Conservation (phyloP, 2,797 vertebrate species). For the Poecilia wingei region DNA sequence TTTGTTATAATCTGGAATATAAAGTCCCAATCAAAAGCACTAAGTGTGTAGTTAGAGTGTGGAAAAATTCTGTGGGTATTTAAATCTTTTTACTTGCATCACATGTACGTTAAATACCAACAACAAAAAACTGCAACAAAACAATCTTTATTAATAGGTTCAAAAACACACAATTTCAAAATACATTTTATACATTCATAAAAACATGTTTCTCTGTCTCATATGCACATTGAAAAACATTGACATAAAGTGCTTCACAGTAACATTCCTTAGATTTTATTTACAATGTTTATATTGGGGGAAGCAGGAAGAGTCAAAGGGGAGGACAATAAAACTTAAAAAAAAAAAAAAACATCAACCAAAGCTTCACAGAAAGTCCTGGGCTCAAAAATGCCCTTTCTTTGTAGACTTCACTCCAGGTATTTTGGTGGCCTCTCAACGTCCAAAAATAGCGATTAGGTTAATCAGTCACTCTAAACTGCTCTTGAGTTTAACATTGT, state of each 20-base stretch:
- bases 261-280: neutral
- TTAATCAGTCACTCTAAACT: neutral
- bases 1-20: neutral
- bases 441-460: neutral
- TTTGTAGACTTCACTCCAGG: neutral
- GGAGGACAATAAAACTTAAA: neutral
- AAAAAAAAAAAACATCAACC: neutral
- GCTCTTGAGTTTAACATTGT: neutral
- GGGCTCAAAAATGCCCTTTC: neutral
- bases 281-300: neutral
- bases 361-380: neutral
- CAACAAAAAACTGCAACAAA: neutral
- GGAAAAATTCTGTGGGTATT: neutral
- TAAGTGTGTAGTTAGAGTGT: neutral
- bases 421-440: neutral
- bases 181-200: neutral
- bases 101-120: neutral
- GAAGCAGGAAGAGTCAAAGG: neutral
- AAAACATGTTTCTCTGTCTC: neutral
- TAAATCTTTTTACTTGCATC: neutral
- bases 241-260: slow-evolving; percentile 15
- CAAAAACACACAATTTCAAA: neutral
- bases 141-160: neutral
- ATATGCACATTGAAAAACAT: neutral
- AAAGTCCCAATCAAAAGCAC: neutral